phyloP scores from a whole-genome alignment of 1,140 invertebrate genomes.

The Melipona quadrifasciata region DNA sequence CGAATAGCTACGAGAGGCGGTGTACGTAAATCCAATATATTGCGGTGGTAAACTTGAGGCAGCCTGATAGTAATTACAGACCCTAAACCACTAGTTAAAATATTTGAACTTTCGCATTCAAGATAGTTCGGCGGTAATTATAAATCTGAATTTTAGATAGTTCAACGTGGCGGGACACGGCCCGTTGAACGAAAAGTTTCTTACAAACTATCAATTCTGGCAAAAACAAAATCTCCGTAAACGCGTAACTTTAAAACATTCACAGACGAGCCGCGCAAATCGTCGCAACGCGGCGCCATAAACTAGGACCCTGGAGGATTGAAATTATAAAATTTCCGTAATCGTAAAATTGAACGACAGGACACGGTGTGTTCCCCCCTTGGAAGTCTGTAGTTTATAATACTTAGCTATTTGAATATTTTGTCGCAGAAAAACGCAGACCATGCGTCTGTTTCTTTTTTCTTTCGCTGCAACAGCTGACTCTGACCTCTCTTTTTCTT shows the following conservation, averaged over 20 bases:
- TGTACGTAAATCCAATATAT: too few relatives aligned
- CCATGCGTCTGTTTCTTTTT: too few relatives aligned
- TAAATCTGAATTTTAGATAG: background rate
- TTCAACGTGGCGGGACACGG: background rate
- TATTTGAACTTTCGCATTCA: too few relatives aligned
- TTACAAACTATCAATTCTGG: background rate
- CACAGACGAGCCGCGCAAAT: background rate
- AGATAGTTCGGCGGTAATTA: background rate
- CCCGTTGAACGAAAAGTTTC: background rate
- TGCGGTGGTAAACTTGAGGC: too few relatives aligned
- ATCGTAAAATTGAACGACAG: background rate
- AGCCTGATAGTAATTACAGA: too few relatives aligned
- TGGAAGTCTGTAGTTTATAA: background rate
- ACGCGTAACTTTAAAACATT: background rate
- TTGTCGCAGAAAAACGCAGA: background rate
- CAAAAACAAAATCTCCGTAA: too few relatives aligned
- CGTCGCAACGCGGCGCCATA: background rate
- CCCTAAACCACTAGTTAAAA: too few relatives aligned
- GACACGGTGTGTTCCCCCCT: background rate
- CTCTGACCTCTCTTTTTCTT: too few relatives aligned
- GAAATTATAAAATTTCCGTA: background rate
- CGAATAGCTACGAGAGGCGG: too few relatives aligned
- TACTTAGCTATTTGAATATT: background rate
- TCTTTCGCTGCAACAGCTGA: too few relatives aligned
- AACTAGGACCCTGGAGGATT: background rate